Evolutionary conservation across 2,888 invertebrate genomes (phyloP).

Genomic region (Axea sp.): DNA sequence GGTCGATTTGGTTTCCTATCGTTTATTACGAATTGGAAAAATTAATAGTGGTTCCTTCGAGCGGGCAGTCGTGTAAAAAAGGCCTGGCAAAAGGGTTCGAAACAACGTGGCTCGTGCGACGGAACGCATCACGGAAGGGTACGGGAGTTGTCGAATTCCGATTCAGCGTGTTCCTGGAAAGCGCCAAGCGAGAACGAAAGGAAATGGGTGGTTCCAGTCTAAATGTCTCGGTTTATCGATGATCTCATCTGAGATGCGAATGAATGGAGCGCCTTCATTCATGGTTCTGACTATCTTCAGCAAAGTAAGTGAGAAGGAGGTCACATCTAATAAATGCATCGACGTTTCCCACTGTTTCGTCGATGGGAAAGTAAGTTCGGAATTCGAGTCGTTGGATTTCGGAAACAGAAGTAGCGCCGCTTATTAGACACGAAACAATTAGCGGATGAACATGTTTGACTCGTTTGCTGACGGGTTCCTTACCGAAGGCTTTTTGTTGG

Average conservation of each 20-base stretch:
- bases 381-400: conserved; percentile 37
- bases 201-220: conserved; percentile 63
- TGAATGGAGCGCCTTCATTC: conserved; percentile 63
- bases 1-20: no score
- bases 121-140: conserved; percentile 56
- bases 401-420: conserved; percentile 13
- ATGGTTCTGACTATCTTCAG: conserved; percentile 51
- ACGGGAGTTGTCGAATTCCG: conserved; percentile 45
- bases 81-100: no score
- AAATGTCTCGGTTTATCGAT: conserved; percentile 60
- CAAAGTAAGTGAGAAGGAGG: conserved; percentile 56
- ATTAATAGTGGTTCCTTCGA: background rate
- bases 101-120: background rate
- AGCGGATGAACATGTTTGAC: conserved; percentile 64
- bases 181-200: conserved; percentile 51
- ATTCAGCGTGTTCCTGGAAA: conserved; percentile 55
- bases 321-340: conserved; percentile 32
- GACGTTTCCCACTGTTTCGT: conserved; percentile 31
- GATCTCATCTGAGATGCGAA: conserved; percentile 55
- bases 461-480: conserved; percentile 73
- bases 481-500: conserved; percentile 74
- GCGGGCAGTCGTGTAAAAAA: background rate
- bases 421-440: conserved; percentile 45
- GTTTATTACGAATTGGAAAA: no score
- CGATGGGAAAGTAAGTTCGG: conserved; percentile 43